These are phyloP conservation scores for Condylura cristata DNA, from an alignment of 2,113 vertebrate species.

Conservation along the genomic window DNA sequence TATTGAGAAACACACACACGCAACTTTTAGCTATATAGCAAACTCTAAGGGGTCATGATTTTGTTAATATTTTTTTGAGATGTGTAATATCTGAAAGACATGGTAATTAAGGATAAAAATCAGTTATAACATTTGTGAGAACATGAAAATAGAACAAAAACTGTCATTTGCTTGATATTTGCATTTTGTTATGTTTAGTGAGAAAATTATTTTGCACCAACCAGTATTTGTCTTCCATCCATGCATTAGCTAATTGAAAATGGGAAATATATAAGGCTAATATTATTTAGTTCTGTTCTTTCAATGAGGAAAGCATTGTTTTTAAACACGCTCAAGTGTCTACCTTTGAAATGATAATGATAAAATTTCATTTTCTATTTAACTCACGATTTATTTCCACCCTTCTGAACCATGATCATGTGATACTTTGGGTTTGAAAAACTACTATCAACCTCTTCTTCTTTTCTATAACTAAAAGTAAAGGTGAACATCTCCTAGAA, in stretches of 20 bases:
- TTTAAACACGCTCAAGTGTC: neutral
- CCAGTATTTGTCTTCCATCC: neutral
- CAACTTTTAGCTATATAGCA: conserved; percentile 50
- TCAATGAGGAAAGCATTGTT: neutral
- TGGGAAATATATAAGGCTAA: neutral
- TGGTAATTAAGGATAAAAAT: conserved; percentile 61
- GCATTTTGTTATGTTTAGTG: neutral
- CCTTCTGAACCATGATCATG: neutral
- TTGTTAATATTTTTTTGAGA: conserved; percentile 56
- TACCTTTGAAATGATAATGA: neutral
- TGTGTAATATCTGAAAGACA: conserved; percentile 43
- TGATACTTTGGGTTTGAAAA: neutral
- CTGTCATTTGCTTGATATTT: conserved; percentile 18
- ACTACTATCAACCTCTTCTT: neutral
- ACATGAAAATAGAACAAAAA: conserved; percentile 39
- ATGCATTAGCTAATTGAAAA: neutral
- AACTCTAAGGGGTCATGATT: neutral
- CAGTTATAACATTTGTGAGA: conserved; percentile 41
- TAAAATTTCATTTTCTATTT: neutral
- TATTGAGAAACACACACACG: neutral
- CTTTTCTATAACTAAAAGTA: neutral
- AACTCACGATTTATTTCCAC: neutral
- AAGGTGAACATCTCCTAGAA: neutral
- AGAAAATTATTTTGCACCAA: conserved; percentile 34
- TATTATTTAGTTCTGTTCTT: neutral